Evolutionary conservation across 2,888 invertebrate species (phyloP).

Genomic region (Brenthis hecate): DNA sequence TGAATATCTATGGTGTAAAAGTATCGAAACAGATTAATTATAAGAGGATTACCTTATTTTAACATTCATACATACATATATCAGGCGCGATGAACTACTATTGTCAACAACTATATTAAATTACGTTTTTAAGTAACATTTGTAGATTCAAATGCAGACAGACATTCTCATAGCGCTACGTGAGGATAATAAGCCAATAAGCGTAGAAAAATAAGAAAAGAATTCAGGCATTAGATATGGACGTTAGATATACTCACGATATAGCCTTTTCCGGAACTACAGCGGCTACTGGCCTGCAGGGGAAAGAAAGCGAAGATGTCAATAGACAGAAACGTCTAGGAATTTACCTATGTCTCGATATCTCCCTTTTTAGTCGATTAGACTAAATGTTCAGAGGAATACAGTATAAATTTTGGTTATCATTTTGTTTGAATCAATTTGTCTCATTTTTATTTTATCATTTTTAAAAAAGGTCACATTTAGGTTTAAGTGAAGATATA

Average conservation of each 20-base stretch:
- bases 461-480: conserved; percentile 6
- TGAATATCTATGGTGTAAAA: too few species aligned
- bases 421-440: background rate
- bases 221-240: conserved; percentile 50
- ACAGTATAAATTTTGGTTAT: background rate
- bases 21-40: too few species aligned
- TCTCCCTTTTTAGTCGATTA: conserved; percentile 18
- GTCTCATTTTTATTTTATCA: background rate
- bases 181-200: conserved; percentile 45
- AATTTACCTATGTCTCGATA: conserved; percentile 25
- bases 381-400: background rate
- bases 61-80: too few species aligned
- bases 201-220: conserved; percentile 32
- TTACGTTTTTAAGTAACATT: too few species aligned
- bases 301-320: conserved; percentile 82
- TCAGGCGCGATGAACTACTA: too few species aligned
- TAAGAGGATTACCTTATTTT: too few species aligned
- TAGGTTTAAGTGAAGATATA: conserved; percentile 14
- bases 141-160: background rate
- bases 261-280: conserved; percentile 96
- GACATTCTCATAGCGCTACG: conserved; percentile 20
- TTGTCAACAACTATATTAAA: too few species aligned
- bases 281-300: conserved; percentile 93
- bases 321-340: conserved; percentile 64
- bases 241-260: conserved; percentile 90